Percentiles rank a stretch among this genome's conserved stretches.
These are phyloP conservation scores for Dinoponera quadriceps DNA, from an alignment of 1,140 invertebrate genomes.

Conservation along the genomic window DNA sequence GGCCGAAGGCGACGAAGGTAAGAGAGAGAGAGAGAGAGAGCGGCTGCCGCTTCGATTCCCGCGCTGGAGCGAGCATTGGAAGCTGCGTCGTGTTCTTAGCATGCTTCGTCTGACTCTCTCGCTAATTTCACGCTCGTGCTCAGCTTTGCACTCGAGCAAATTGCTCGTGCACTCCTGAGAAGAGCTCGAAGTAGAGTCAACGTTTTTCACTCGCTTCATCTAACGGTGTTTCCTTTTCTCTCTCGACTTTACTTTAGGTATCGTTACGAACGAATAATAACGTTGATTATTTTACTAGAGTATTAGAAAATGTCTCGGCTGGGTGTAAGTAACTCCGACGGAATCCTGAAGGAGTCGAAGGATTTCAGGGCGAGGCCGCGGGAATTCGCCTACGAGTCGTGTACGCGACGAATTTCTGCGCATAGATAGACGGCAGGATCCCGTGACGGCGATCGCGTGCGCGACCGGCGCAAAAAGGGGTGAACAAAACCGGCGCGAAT, in stretches of 20 bases:
- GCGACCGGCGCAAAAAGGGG: slow-evolving; percentile 34
- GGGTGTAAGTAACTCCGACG: no score
- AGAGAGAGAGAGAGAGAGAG: not conserved
- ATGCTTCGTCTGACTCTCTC: not conserved
- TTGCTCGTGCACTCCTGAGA: no score
- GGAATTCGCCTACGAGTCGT: not conserved
- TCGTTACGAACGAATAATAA: no score
- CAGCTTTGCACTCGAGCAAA: no score
- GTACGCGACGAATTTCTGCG: slow-evolving; percentile 7
- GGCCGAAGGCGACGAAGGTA: not conserved
- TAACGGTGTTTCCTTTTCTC: no score
- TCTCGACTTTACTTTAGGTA: no score
- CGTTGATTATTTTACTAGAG: no score
- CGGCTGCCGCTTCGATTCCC: not conserved
- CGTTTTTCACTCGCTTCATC: no score
- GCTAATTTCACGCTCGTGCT: not conserved
- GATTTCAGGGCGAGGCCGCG: no score
- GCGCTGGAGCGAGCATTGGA: not conserved
- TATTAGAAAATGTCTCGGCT: no score
- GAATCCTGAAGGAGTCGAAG: no score
- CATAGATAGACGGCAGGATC: slow-evolving; percentile 39
- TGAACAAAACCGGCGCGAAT: slow-evolving; percentile 53
- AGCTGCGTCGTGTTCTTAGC: not conserved
- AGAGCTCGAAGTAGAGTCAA: no score
- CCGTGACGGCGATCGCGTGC: slow-evolving; percentile 62